phyloP scores from a whole-genome alignment of 2,113 vertebrate species.

The Dicaeum eximium region DNA sequence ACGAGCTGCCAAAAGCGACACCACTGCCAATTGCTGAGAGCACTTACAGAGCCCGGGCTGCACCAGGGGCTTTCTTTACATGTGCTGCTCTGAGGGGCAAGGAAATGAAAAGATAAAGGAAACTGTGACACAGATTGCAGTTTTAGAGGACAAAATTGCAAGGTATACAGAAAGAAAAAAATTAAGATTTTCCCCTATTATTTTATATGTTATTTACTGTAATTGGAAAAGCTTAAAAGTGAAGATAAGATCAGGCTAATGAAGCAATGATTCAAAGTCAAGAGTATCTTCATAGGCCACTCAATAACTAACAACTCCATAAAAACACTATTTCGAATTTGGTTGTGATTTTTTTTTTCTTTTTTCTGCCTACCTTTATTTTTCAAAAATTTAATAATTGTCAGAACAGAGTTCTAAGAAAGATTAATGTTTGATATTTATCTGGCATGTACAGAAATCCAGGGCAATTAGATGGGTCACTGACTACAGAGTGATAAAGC shows the following conservation, averaged over 20 bases:
- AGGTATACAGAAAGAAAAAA: not conserved
- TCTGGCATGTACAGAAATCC: not conserved
- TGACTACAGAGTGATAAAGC: not conserved
- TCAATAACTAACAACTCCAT: not conserved
- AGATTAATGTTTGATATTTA: not conserved
- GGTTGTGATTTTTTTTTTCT: not conserved
- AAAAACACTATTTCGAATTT: not conserved
- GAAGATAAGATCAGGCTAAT: not conserved
- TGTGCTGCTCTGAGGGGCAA: slow-evolving; percentile 57
- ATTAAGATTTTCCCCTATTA: not conserved
- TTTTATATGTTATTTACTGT: not conserved
- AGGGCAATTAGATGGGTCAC: not conserved
- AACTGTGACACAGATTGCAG: not conserved
- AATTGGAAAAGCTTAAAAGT: not conserved
- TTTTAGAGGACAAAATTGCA: not conserved
- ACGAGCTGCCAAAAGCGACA: not conserved
- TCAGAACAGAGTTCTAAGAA: not conserved
- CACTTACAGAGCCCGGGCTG: slow-evolving; percentile 76
- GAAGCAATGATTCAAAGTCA: not conserved
- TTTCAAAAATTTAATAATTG: not conserved
- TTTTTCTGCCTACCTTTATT: not conserved
- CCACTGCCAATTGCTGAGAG: not conserved
- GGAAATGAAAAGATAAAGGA: slow-evolving; percentile 3
- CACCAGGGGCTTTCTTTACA: slow-evolving; percentile 64
- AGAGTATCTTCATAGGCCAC: not conserved